phyloP scores from a whole-genome alignment of 2,888 invertebrate genomes.

The Ypsolopha sequella region DNA sequence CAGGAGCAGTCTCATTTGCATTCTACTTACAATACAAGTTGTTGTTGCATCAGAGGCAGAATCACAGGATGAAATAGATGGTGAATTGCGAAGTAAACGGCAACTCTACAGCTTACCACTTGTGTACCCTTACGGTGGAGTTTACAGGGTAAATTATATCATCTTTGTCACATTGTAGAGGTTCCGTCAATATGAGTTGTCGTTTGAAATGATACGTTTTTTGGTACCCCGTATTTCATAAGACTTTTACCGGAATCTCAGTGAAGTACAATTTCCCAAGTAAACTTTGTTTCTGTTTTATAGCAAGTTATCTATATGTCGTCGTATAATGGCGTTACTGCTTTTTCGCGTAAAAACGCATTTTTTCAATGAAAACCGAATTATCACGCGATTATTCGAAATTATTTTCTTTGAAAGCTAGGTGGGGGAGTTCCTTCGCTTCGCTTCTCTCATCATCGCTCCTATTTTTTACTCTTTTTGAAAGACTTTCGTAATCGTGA shows the following conservation, averaged over 20 bases:
- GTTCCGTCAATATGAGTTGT: no score
- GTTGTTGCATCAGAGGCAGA: not conserved
- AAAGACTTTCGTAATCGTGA: no score
- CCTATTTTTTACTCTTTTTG: slow-evolving; percentile 7
- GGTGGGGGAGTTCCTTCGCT: no score
- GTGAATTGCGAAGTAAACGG: slow-evolving; percentile 29
- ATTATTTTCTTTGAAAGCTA: not conserved
- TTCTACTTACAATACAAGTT: not conserved
- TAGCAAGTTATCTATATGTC: not conserved
- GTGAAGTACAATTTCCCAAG: no score
- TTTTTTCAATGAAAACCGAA: no score
- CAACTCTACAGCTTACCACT: slow-evolving; percentile 57
- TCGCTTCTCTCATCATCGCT: no score
- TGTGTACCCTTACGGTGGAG: slow-evolving; percentile 67
- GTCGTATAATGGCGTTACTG: not conserved
- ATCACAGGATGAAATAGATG: slow-evolving; percentile 5
- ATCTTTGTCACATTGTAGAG: no score
- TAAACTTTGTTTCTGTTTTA: not conserved
- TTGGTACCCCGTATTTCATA: no score
- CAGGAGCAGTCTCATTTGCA: not conserved
- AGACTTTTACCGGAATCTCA: no score
- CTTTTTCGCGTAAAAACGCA: no score
- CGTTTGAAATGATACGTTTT: no score
- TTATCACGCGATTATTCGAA: no score
- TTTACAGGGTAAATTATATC: slow-evolving; percentile 55